phyloP scores from a whole-genome alignment of 2,113 vertebrate genomes.

The Dascyllus trimaculatus region DNA sequence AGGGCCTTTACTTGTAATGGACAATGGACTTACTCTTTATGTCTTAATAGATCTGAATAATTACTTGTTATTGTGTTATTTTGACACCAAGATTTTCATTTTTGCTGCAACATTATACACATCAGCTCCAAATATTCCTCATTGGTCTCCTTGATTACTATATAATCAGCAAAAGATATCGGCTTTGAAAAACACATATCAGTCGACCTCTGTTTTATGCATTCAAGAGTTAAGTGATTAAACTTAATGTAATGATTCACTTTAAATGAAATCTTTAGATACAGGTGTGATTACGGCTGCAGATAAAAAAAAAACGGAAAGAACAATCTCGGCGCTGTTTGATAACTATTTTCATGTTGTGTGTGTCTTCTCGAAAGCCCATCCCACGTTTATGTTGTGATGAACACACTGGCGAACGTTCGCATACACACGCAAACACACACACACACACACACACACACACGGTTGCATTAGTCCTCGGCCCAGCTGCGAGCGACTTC shows the following conservation, averaged over 20 bases:
- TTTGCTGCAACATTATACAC: too few relatives aligned
- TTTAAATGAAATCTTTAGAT: not conserved
- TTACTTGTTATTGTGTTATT: too few relatives aligned
- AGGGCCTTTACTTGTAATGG: too few relatives aligned
- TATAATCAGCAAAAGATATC: too few relatives aligned
- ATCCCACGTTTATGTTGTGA: slow-evolving; percentile 39
- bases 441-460: slow-evolving; percentile 5
- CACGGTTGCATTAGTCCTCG: slow-evolving; percentile 64
- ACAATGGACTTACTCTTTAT: too few relatives aligned
- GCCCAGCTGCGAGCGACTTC: slow-evolving; percentile 76
- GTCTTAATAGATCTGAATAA: too few relatives aligned
- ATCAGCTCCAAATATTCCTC: too few relatives aligned
- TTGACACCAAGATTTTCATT: too few relatives aligned
- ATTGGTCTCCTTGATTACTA: too few relatives aligned
- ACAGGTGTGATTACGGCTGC: not conserved
- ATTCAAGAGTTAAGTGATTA: not conserved
- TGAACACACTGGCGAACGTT: slow-evolving; percentile 12
- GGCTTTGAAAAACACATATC: too few relatives aligned
- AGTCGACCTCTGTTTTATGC: too few relatives aligned
- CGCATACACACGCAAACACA: slow-evolving; percentile 10
- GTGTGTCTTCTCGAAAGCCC: slow-evolving; percentile 18
- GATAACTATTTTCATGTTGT: not conserved
- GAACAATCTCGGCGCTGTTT: not conserved
- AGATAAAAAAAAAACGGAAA: slow-evolving; percentile 8
- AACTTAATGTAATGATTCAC: not conserved